These are phyloP conservation scores for Monodelphis domestica DNA, from an alignment of 2,797 vertebrate species.

Conservation along the genomic window DNA sequence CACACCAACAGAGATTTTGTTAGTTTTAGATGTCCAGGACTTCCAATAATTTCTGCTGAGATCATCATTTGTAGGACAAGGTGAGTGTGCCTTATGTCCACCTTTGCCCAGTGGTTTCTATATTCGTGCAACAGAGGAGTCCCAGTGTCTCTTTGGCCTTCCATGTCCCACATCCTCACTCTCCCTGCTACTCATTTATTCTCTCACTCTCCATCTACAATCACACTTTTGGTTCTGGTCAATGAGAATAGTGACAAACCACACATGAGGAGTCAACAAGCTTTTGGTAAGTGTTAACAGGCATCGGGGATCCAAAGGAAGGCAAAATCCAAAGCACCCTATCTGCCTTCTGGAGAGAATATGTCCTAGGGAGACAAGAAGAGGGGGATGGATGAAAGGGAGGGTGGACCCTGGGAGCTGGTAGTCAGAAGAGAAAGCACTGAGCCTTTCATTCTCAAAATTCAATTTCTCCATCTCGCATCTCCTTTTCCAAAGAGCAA, in stretches of 20 bases:
- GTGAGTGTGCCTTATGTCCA: not conserved
- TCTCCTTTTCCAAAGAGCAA: not conserved
- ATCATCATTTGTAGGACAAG: not conserved
- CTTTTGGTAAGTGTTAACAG: not conserved
- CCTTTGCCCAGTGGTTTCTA: not conserved
- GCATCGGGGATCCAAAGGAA: not conserved
- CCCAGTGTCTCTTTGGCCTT: not conserved
- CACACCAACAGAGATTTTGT: not conserved
- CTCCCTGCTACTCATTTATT: not conserved
- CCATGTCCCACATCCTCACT: not conserved
- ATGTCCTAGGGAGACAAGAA: too few species aligned
- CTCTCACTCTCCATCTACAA: not conserved
- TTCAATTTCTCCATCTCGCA: not conserved
- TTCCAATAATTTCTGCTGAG: not conserved
- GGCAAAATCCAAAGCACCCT: not conserved
- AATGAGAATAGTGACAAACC: not conserved
- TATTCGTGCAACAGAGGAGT: not conserved
- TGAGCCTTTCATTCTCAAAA: not conserved
- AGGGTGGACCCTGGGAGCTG: too few species aligned
- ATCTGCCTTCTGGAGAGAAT: not conserved
- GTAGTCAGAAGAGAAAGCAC: too few species aligned
- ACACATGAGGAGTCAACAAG: not conserved
- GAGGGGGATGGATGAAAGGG: too few species aligned
- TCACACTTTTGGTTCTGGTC: not conserved
- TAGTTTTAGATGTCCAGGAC: not conserved